phyloP scores from a whole-genome alignment of 2,113 vertebrate species.

The Globicephala melas region DNA sequence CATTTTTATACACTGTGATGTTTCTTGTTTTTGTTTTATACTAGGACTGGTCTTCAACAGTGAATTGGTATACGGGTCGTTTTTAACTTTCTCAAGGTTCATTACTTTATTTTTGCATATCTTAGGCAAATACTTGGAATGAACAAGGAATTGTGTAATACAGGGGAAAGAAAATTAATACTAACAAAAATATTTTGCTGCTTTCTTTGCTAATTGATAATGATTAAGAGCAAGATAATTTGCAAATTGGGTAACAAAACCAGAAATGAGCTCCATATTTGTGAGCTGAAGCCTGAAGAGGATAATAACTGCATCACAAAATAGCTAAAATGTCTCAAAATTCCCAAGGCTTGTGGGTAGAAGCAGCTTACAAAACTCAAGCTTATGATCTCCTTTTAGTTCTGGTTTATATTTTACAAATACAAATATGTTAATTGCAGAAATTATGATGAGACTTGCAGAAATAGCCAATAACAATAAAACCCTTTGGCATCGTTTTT shows the following conservation, averaged over 20 bases:
- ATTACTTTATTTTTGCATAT: neutral
- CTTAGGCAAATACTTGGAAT: neutral
- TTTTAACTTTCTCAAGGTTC: neutral
- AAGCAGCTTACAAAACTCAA: neutral
- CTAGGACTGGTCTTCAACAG: neutral
- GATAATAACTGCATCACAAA: conserved; percentile 26
- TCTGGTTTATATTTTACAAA: conserved; percentile 51
- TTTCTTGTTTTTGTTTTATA: neutral
- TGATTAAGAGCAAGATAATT: conserved; percentile 32
- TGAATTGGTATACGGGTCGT: neutral
- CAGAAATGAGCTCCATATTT: neutral
- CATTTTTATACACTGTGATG: neutral
- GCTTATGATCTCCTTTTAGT: conserved; percentile 35
- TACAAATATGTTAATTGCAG: conserved; percentile 21
- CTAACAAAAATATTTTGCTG: neutral
- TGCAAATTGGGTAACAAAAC: conserved; percentile 7
- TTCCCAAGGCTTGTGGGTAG: neutral
- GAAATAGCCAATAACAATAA: neutral
- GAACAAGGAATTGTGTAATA: neutral
- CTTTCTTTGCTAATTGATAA: conserved; percentile 27
- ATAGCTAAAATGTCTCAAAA: conserved; percentile 1
- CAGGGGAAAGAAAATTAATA: neutral
- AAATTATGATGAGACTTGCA: neutral
- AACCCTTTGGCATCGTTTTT: conserved; percentile 3
- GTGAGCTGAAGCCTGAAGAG: conserved; percentile 23